phyloP scores from a whole-genome alignment of 2,113 vertebrate genomes.

The Toxotes jaculatrix region DNA sequence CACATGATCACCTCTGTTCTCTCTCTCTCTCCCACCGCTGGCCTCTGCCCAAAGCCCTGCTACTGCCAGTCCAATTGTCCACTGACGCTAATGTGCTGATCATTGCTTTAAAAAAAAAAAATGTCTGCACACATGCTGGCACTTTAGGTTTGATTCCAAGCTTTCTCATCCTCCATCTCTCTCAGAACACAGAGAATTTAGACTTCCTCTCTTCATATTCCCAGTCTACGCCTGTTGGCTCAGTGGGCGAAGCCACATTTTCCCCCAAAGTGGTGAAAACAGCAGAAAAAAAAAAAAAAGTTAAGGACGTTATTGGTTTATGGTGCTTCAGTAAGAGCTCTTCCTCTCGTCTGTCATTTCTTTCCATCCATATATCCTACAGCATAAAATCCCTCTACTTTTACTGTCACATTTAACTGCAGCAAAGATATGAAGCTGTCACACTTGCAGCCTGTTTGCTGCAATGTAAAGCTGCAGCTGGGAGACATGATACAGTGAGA shows the following conservation, averaged over 20 bases:
- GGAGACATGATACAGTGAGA: background rate
- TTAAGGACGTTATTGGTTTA: conserved; percentile 2
- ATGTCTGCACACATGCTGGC: conserved; percentile 42
- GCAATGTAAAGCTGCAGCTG: conserved; percentile 15
- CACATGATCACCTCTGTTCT: conserved; percentile 19
- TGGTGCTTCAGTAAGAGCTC: background rate
- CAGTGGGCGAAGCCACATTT: conserved; percentile 44
- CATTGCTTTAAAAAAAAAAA: conserved; percentile 5
- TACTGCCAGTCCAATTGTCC: conserved; percentile 30
- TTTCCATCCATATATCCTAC: background rate
- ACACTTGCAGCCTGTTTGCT: background rate
- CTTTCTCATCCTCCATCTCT: conserved; percentile 7
- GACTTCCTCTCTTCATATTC: conserved; percentile 21
- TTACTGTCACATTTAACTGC: background rate
- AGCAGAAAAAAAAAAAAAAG: background rate
- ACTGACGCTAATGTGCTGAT: conserved; percentile 28
- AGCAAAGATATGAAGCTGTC: background rate
- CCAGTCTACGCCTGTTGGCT: conserved; percentile 43
- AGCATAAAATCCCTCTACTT: background rate
- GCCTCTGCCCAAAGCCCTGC: background rate
- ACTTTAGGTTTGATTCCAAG: conserved; percentile 46
- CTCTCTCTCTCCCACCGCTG: conserved; percentile 2
- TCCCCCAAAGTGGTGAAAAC: conserved; percentile 1
- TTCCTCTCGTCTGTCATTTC: background rate
- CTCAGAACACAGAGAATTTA: conserved; percentile 15